phyloP scores from a whole-genome alignment of 2,888 invertebrate species.

The Lepidochrysops patricia region DNA sequence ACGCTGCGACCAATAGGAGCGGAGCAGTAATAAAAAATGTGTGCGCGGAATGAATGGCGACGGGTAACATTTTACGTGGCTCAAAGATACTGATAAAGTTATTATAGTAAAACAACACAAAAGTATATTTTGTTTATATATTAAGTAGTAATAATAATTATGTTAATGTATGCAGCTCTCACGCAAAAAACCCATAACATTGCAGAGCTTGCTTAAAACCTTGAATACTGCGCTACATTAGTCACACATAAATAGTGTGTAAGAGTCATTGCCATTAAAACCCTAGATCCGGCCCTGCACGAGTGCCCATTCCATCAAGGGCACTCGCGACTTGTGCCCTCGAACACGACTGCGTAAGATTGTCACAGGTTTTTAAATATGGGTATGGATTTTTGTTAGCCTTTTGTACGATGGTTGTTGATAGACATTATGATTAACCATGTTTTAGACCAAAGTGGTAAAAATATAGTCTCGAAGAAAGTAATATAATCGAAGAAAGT shows the following conservation, averaged over 20 bases:
- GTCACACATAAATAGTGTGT: background rate
- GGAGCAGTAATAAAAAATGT: no score
- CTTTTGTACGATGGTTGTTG: background rate
- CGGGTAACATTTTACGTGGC: no score
- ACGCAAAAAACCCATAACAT: no score
- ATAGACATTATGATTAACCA: no score
- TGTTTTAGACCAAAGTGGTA: background rate
- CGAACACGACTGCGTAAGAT: constrained; percentile 3
- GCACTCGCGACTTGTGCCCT: background rate
- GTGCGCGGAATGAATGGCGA: no score
- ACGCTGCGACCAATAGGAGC: no score
- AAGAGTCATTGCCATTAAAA: background rate
- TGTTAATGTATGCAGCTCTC: background rate
- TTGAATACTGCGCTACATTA: background rate
- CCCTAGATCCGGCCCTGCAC: background rate
- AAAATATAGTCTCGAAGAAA: background rate
- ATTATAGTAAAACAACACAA: no score
- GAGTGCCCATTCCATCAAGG: background rate
- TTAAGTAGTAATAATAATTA: no score
- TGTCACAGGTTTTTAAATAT: background rate
- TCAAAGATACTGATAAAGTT: no score
- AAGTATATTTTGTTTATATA: no score
- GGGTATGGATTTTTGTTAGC: background rate
- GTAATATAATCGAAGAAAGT: no score
- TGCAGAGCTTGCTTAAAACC: background rate